Conservation (phyloP, 2,797 vertebrate genomes). For the Capromys pilorides region DNA sequence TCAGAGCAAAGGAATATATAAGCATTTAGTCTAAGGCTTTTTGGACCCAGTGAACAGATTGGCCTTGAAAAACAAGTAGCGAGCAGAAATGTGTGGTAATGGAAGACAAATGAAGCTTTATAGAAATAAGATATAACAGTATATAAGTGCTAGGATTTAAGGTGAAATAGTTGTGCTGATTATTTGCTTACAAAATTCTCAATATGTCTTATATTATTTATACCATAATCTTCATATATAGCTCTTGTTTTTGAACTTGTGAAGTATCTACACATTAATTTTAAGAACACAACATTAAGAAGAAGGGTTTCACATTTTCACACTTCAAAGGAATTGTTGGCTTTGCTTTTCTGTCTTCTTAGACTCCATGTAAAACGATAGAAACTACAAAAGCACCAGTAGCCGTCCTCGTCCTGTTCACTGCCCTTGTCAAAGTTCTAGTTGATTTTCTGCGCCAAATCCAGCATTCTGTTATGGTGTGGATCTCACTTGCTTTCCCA, state of each 20-base stretch:
- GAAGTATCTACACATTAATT: neutral
- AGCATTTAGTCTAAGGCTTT: neutral
- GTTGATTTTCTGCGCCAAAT: neutral
- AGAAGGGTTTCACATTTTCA: neutral
- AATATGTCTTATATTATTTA: neutral
- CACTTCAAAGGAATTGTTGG: neutral
- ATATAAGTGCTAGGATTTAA: neutral
- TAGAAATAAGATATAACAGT: neutral
- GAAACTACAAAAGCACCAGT: no score
- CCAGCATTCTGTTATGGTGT: neutral
- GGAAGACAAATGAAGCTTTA: neutral
- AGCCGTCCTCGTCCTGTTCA: neutral
- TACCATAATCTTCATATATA: neutral
- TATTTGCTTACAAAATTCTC: neutral
- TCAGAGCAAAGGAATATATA: neutral
- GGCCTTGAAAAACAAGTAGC: neutral
- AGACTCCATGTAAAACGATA: neutral
- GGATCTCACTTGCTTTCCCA: neutral
- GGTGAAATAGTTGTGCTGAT: neutral
- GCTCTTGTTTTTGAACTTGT: neutral
- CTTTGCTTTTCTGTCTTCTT: neutral
- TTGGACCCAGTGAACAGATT: neutral
- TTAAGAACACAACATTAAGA: neutral
- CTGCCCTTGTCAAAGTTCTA: neutral
- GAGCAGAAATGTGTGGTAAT: neutral